Evolutionary conservation across 2,113 vertebrate species (phyloP), one percentile per base, ranked within the genome.

Genomic region (Dolichallabes microphthalmus): DNA sequence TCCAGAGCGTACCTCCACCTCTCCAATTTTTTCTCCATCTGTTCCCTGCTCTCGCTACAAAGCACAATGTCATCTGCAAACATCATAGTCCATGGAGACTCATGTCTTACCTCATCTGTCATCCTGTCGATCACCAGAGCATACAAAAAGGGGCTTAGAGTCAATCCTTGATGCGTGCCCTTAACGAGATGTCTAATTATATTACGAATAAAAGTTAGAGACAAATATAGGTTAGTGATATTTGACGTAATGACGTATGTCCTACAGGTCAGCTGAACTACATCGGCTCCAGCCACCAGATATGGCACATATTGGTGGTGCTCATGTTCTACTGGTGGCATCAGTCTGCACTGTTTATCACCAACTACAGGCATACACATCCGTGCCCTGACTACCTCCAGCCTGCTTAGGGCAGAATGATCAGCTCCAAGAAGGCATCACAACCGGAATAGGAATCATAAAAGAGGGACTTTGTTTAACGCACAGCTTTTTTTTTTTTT

Each of bases 241-340:
- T 19, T 0, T 60, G 55, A 58, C 11, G 0, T 3, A 50, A n/a
- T 84, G 53, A 79, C 53, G 11, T 85, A 27, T 63, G 45, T 63
- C 55, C 57, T 66, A 4, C 91, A 99, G 98, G 98, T 84, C 98
- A 99, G 93, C 87, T 99, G 86, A 99, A 99, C 95, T 99, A 98
- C 94, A 92, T 99, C 90, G 97, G 98, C 88, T 97, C 98, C 1
- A 99, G 98, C 84, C 98, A 99, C 94, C 98, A 99, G 90, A 92
- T 98, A 32, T 99, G 97, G 97, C 98, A 99, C 50, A 27, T 99
- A 85, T 95, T 99, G 75, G 97, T 98, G 57, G 96, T 99, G 4
- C 93, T 97, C 66, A 97, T 99, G 97, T 93, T 99, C 55, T 99
- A 99, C 50, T 99, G 98, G 97, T 99, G 98, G 98, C 98, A 99